Evolutionary conservation across 2,797 vertebrate genomes (phyloP), one percentile per base, ranked within the genome.

Genomic region (Arrhamphus sclerolepis): DNA sequence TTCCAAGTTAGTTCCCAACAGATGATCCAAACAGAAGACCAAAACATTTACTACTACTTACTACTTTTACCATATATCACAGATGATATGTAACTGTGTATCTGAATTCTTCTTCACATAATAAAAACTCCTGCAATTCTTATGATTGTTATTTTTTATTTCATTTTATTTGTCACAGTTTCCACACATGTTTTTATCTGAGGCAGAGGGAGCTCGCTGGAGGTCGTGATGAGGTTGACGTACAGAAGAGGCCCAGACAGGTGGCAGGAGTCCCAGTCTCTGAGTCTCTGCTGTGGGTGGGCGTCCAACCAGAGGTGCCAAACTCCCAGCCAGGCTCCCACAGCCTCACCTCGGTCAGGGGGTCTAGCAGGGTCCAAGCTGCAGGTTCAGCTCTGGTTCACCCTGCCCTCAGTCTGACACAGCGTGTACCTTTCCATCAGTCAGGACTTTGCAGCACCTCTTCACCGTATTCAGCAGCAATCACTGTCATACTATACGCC

Each of bases 261-360:
- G 81, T 92, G 91, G 83, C 87, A 83, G 76, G 71, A 66, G 59
- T 84, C 83, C 85, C 74, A 66, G 75, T 63, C 67, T 72, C 71
- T 56, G 77, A 81, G 83, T 74, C 80, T 74, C 80, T 81, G 64
- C 76, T 71, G 83, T 86, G 87, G 88, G 81, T 83, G 87, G 80
- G 75, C 50, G 59, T 81, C 72, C 77, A 76, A 73, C 83, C 59
- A 59, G 84, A 92, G 90, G 92, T 90, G 92, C 84, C 78, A 89
- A 90, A 91, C 83, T 85, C 74, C 62, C 77, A 74, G 76, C 75
- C 68, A 34, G 66, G 60, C 86, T 87, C 86, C 77, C 84, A 88
- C 87, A 83, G 75, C 82, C 72, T 87, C 84, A 75, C 83, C 82
- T 81, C 57, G 14, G 68, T 70, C 78, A 67, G 83, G 64, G 68